phyloP scores from a whole-genome alignment of 2,888 invertebrate species.

The Sylvicola fuscatus region DNA sequence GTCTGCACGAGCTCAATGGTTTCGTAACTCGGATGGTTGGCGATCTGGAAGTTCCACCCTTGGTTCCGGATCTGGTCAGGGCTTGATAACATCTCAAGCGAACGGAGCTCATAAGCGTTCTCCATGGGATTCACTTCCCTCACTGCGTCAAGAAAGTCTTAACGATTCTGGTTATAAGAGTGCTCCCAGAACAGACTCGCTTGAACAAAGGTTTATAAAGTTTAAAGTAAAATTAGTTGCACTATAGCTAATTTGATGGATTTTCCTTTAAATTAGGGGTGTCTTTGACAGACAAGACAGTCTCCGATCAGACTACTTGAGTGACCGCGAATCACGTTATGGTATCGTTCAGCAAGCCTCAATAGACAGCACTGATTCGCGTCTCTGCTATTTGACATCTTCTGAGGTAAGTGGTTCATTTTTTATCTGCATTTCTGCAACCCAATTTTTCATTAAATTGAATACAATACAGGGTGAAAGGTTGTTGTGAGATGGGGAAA shows the following conservation, averaged over 20 bases:
- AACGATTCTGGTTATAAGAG: conserved; percentile 77
- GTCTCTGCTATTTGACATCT: conserved; percentile 83
- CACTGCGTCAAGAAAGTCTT: conserved; percentile 62
- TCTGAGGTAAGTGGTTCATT: conserved; percentile 68
- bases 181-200: conserved; percentile 55
- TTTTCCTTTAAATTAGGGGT: conserved; percentile 30
- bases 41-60: conserved; percentile 51
- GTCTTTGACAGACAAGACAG: conserved; percentile 80
- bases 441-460: background rate
- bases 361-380: conserved; percentile 82
- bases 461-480: background rate
- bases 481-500: background rate
- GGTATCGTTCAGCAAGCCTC: conserved; percentile 88
- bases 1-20: conserved; percentile 74
- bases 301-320: conserved; percentile 72
- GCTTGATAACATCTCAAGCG: conserved; percentile 27
- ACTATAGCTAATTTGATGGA: background rate
- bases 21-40: conserved; percentile 79
- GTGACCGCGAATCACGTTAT: conserved; percentile 70
- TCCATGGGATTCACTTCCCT: conserved; percentile 75
- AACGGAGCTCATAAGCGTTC: conserved; percentile 44
- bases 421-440: conserved; percentile 1
- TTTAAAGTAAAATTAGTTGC: background rate
- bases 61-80: conserved; percentile 34
- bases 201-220: conserved; percentile 59